Evolutionary conservation across 2,113 vertebrate genomes (phyloP).

Genomic region (Ceuthmochares aereus): DNA sequence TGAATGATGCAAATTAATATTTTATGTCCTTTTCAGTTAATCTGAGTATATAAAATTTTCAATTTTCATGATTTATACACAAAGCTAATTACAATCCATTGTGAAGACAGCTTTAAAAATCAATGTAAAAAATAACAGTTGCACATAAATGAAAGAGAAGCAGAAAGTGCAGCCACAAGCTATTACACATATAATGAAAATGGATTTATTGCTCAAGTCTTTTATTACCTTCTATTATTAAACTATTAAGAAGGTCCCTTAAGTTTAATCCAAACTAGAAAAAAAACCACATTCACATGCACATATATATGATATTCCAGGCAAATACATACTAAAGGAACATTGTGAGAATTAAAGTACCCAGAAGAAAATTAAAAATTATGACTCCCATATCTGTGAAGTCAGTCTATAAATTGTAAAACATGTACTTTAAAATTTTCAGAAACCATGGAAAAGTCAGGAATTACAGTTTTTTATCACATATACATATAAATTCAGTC

Average conservation of each 20-base stretch:
- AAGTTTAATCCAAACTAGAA: constrained; percentile 63
- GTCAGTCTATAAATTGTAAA: neutral
- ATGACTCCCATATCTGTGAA: constrained; percentile 20
- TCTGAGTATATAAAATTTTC: constrained; percentile 57
- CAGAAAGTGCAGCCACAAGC: constrained; percentile 58
- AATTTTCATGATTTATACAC: constrained; percentile 65
- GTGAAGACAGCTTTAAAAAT: constrained; percentile 72
- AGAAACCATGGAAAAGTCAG: neutral
- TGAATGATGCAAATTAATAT: constrained; percentile 53
- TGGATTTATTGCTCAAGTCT: constrained; percentile 69
- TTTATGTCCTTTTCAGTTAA: constrained; percentile 62
- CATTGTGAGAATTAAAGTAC: constrained; percentile 49
- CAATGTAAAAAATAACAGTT: constrained; percentile 65
- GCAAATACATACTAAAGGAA: constrained; percentile 28
- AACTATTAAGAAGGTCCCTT: constrained; percentile 64
- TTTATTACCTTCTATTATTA: constrained; percentile 68
- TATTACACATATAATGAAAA: constrained; percentile 68
- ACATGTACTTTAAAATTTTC: neutral
- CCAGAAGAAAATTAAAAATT: constrained; percentile 61
- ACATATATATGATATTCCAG: constrained; percentile 5
- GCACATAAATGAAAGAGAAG: constrained; percentile 58
- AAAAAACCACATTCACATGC: neutral
- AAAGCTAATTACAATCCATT: constrained; percentile 67
- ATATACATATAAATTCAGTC: neutral
- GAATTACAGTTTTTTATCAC: neutral